Conservation (phyloP, 2,888 invertebrate genomes). For the Eupithecia inturbata region DNA sequence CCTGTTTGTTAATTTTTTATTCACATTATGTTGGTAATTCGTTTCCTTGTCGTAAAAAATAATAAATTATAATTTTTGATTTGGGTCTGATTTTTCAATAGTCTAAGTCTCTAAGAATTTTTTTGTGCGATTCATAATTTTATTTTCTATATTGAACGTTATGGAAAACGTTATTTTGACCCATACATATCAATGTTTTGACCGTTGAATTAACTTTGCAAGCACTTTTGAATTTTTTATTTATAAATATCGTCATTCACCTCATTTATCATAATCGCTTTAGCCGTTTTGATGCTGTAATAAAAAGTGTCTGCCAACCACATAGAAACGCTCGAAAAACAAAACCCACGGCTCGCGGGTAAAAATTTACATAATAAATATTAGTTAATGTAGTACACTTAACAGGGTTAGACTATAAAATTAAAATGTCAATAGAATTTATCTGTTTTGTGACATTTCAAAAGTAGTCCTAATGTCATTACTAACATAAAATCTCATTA, state of each 20-base stretch:
- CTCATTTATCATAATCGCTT: no score
- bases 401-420: background rate
- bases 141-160: no score
- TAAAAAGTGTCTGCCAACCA: no score
- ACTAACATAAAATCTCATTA: slow-evolving; percentile 8
- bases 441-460: slow-evolving; percentile 12
- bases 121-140: background rate
- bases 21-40: background rate
- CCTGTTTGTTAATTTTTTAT: background rate
- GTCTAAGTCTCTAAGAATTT: no score
- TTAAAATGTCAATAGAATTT: slow-evolving; percentile 1
- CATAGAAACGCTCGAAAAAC: background rate
- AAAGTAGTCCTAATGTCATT: slow-evolving; percentile 20
- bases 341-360: background rate
- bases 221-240: no score
- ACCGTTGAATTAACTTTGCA: background rate
- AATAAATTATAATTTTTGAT: background rate
- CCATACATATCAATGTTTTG: no score
- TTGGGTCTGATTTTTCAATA: background rate
- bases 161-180: background rate
- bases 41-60: background rate
- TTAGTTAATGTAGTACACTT: background rate
- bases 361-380: background rate
- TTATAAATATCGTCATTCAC: no score
- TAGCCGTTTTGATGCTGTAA: no score